Evolutionary conservation across 2,797 vertebrate genomes (phyloP), one percentile per base, ranked within the genome.

Genomic region (Adrianichthys oophorus): DNA sequence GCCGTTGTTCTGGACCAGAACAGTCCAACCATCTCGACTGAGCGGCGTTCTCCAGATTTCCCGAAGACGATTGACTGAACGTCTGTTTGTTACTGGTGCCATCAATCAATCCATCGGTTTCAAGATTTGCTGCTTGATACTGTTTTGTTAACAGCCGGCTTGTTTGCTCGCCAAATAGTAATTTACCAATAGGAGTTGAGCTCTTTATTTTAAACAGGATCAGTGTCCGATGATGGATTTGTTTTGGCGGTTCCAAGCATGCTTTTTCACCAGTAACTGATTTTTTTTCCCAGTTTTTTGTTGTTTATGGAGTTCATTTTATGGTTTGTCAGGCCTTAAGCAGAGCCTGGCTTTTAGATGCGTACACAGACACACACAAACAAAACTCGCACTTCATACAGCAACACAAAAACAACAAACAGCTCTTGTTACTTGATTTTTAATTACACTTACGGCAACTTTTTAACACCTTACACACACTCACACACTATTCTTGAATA

Each of bases 291-390:
- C 46, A 69, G 74, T 71, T 82, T 40, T 32, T 8, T 2, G 77
- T 68, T 80, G 75, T 85, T 81, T 82, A 62, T 65, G 60, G 47
- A 69, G 75, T 71, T 82, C 40, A 54, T 79, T 80, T 78, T 77
- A 64, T 73, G 72, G 76, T 68, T 52, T 68, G 70, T 74, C 75
- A 76, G 65, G 80, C 53, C 64, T 72, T 85, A 82, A 82, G 78
- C 85, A 69, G 52, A 43, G 32, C 41, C 48, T 26, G 19, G 62
- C 63, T 49, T 52, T 46, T 18, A 65, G 53, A 61, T 13, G 51
- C 29, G 46, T 57, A 56, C 56, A 62, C 57, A 64, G 41, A 45
- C 12, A 41, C 42, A 29, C 19, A 49, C 21, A 44, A 40, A 45
- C 46, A 49, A 12, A 59, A 41, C 50, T 68, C 50, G 67, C 58